Evolutionary conservation across 1,140 invertebrate genomes (phyloP).

Genomic region (Drosophila navojoa): DNA sequence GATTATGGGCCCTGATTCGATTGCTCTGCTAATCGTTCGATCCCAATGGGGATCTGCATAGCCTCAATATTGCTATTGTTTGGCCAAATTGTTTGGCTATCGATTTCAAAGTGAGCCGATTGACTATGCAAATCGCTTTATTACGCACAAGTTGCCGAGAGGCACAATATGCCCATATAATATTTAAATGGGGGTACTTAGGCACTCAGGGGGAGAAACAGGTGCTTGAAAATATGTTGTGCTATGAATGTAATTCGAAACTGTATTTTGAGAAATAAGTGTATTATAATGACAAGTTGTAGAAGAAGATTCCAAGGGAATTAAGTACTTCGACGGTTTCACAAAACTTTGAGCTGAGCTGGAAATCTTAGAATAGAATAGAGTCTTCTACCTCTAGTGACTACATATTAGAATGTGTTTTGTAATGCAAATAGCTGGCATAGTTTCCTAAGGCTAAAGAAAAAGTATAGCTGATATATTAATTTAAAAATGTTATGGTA

Average conservation of each 20-base stretch:
- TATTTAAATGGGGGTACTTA: background rate
- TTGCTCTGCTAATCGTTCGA: conserved; percentile 63
- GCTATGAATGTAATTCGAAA: background rate
- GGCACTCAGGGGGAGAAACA: background rate
- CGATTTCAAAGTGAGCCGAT: conserved; percentile 54
- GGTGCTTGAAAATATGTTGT: background rate
- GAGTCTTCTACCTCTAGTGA: too few relatives aligned
- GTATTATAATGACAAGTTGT: too few relatives aligned
- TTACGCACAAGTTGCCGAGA: conserved; percentile 31
- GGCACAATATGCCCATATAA: conserved; percentile 16
- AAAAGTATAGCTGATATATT: too few relatives aligned
- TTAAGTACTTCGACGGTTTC: too few relatives aligned
- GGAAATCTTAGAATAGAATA: too few relatives aligned
- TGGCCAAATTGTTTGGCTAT: conserved; percentile 58
- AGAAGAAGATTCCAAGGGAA: too few relatives aligned
- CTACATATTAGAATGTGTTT: too few relatives aligned
- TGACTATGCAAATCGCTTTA: conserved; percentile 48
- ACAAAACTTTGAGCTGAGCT: too few relatives aligned
- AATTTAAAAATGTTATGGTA: too few relatives aligned
- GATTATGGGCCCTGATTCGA: conserved; percentile 48
- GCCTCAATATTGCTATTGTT: conserved; percentile 17
- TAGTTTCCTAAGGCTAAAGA: too few relatives aligned
- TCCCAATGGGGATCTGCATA: conserved; percentile 55
- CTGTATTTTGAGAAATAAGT: background rate
- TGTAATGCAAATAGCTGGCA: too few relatives aligned